Evolutionary conservation across 1,140 invertebrate species (phyloP), one percentile per base, ranked within the genome.

Genomic region (Calephelis virginiensis): DNA sequence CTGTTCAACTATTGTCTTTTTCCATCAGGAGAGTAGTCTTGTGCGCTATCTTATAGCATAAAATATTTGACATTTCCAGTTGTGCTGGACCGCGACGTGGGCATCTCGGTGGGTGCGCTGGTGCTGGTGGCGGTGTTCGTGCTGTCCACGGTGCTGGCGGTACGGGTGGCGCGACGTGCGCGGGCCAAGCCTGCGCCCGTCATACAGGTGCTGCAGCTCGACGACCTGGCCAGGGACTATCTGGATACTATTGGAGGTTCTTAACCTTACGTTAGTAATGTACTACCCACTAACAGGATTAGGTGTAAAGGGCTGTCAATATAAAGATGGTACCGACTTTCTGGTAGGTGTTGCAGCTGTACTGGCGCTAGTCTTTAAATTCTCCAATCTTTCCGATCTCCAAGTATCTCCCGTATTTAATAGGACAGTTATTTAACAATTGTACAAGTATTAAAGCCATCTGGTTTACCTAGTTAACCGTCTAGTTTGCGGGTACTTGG

Each of bases 151-250:
- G 64, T 72, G 6, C 64, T 87, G n/a, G 69, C 74, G 37, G 69
- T 88, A 7, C 72, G 80, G 0, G 70, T 85, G n/a, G 77, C 78
- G 0, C 74, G 85, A 2, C 67, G 85, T 6, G 75, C 82, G 7
- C 74, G 86, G 0, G 46, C 63, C 10, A 89, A 89, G 53, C 76
- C 80, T 6, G 68, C 75, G 5, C 86, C 88, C 0, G 86, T 90
- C 63, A 86, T 90, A 61, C 86, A 90, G 68, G 85, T 90, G 14
- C 63, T 90, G 12, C 85, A 86, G 37, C 70, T 90, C 0, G 88
- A 90, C 56, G 86, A 90, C 49, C 77, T 89, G 10, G 82, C 84
- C 0, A 73, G 86, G 38, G 82, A 87, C 60, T 89, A 86, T 53
- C 46, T 88, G 46, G 85, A 88, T 50, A 82, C 77, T 14, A 80